Evolutionary conservation across 2,113 vertebrate genomes (phyloP), one percentile per base, ranked within the genome.

Genomic region (Amblyornis subalaris): DNA sequence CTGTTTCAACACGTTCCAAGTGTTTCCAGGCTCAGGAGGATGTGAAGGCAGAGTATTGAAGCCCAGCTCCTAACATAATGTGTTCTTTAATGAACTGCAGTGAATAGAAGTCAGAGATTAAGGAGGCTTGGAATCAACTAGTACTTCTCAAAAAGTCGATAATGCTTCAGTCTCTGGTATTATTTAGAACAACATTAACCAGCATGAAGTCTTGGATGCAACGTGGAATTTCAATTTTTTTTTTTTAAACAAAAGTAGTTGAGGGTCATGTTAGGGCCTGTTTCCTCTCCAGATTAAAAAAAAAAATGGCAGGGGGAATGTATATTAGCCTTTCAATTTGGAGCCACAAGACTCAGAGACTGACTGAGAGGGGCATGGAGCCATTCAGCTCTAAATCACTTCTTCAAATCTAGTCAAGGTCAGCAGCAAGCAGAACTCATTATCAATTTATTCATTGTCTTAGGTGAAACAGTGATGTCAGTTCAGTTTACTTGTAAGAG

Each of bases 241-340:
- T 35, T 67, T 57, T n/a, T 70, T 9, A 33, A 64, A 73, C 29
- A 4, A 25, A 85, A 47, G n/a, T 51, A 80, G 89, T n/a, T 73
- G 77, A 84, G 38, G 50, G 77, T 86, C 86, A 76, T 94, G 94
- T 94, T 92, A 60, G 64, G 58, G n/a, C 96, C 65, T 96, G 96
- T 95, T 95, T 88, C 17, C 45, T 40, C 71, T 87, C 51, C 85
- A 80, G 64, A 94, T 77, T 95, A 10, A 70, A 69, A 62, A 82
- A 81, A 47, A 50, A 10, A 42, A 21, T 4, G 5, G 31, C 5
- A 14, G 54, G n/a, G 28, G 12, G 61, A 67, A 72, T 36, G 96
- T 94, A 58, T 51, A 88, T 92, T 66, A 84, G 58, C 47, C 35
- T 91, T 95, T 94, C 92, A n/a, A 82, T 89, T 91, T 66, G 44